phyloP scores from a whole-genome alignment of 2,113 vertebrate species.

The Epinephelus cyanopodus region DNA sequence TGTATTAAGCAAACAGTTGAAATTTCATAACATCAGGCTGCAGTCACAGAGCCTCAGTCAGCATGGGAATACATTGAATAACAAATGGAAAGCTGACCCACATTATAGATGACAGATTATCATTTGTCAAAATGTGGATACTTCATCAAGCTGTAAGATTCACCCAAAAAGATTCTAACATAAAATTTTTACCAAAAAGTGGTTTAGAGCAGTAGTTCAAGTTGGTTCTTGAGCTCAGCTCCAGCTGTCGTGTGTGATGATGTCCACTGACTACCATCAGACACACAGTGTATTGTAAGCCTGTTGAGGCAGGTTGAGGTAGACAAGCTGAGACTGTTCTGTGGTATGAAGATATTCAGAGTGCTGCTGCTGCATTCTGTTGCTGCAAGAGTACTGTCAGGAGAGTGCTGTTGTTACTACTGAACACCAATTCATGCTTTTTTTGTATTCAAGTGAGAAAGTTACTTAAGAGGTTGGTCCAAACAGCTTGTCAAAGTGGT shows the following conservation, averaged over 20 bases:
- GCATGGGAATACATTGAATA: not conserved
- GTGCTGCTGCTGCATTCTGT: not conserved
- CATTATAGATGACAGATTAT: not conserved
- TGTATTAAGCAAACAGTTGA: conserved; percentile 2
- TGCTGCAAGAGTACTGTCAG: not conserved
- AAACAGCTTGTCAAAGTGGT: not conserved
- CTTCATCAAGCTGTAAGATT: not conserved
- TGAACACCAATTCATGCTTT: not conserved
- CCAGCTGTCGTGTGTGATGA: not conserved
- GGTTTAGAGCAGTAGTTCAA: not conserved
- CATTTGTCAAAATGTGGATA: not conserved
- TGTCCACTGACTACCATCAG: conserved; percentile 12
- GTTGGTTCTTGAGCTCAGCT: not conserved
- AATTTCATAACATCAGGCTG: not conserved
- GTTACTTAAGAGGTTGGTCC: not conserved
- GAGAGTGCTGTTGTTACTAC: not conserved
- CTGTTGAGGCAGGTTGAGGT: conserved; percentile 66
- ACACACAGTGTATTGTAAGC: not conserved
- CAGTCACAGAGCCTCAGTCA: not conserved
- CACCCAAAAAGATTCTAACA: too few species aligned
- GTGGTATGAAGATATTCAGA: conserved; percentile 69
- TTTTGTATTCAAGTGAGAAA: not conserved
- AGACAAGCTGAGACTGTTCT: conserved; percentile 64
- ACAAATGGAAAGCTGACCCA: not conserved
- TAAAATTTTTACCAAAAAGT: not conserved